A percentile compares a stretch with the other conserved stretches of the same genome.
phyloP scores from a whole-genome alignment of 2,113 vertebrate species.

The Ifrita kowaldi region DNA sequence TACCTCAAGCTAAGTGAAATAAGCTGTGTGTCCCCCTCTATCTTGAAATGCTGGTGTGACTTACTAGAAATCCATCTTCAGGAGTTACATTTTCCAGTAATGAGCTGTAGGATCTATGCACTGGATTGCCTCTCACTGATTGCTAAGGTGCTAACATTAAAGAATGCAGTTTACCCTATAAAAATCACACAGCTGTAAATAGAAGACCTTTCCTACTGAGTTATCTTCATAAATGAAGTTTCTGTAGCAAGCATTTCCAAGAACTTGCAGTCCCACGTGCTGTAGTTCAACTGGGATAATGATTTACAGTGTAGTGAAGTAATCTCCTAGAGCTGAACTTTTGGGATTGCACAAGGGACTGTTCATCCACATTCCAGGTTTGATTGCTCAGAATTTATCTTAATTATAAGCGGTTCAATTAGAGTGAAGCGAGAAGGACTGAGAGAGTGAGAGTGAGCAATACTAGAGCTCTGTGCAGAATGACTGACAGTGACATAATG shows the following conservation, averaged over 20 bases:
- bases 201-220: constrained; percentile 2
- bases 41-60: constrained; percentile 13
- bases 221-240: constrained; percentile 49
- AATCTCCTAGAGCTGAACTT: constrained; percentile 60
- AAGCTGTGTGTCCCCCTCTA: neutral
- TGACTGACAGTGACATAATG: constrained; percentile 48
- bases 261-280: neutral
- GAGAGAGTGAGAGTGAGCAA: neutral
- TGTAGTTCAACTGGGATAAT: constrained; percentile 40
- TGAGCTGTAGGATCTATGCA: neutral
- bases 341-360: constrained; percentile 58
- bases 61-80: constrained; percentile 41
- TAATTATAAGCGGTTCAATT: constrained; percentile 46
- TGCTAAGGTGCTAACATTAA: constrained; percentile 35
- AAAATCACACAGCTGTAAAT: constrained; percentile 13
- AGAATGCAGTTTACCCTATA: neutral
- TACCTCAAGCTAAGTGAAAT: neutral
- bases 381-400: constrained; percentile 61
- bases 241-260: constrained; percentile 20
- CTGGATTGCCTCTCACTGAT: constrained; percentile 7
- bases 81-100: constrained; percentile 50
- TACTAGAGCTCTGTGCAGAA: neutral
- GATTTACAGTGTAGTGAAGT: constrained; percentile 53
- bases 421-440: constrained; percentile 19
- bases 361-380: constrained; percentile 58